phyloP scores from a whole-genome alignment of 2,888 invertebrate species.

The Diploptera punctata region DNA sequence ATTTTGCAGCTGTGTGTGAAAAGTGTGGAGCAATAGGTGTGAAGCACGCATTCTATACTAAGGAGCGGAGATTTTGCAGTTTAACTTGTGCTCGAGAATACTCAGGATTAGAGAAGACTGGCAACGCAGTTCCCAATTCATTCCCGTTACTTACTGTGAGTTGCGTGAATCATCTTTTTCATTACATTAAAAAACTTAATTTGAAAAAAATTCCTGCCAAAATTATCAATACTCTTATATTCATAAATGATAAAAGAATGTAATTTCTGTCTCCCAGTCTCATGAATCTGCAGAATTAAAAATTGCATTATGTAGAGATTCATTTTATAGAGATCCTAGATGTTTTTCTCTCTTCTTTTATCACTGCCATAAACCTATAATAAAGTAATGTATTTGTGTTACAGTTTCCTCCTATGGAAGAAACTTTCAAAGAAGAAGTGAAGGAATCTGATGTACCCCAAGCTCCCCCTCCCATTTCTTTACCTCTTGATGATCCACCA shows the following conservation, averaged over 20 bases:
- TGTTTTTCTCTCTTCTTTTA: too few species aligned
- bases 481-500: constrained; percentile 44
- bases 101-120: constrained; percentile 37
- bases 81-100: constrained; percentile 73
- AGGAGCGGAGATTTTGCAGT: constrained; percentile 81
- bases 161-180: not conserved
- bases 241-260: too few species aligned
- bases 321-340: too few species aligned
- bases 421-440: not conserved
- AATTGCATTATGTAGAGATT: too few species aligned
- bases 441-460: not conserved
- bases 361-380: too few species aligned
- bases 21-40: constrained; percentile 86
- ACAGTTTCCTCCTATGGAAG: constrained; percentile 25
- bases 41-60: constrained; percentile 85
- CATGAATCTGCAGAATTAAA: too few species aligned
- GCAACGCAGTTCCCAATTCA: constrained; percentile 18
- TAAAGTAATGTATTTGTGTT: too few species aligned
- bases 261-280: too few species aligned
- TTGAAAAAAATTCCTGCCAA: too few species aligned
- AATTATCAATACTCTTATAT: too few species aligned
- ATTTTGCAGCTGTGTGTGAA: constrained; percentile 77
- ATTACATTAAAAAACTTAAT: too few species aligned
- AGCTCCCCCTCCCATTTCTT: not conserved
- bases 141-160: constrained; percentile 17